A percentile compares a stretch with the other conserved stretches of the same genome.
Conservation (phyloP, 2,113 vertebrate genomes). For the Myodes glareolus region DNA sequence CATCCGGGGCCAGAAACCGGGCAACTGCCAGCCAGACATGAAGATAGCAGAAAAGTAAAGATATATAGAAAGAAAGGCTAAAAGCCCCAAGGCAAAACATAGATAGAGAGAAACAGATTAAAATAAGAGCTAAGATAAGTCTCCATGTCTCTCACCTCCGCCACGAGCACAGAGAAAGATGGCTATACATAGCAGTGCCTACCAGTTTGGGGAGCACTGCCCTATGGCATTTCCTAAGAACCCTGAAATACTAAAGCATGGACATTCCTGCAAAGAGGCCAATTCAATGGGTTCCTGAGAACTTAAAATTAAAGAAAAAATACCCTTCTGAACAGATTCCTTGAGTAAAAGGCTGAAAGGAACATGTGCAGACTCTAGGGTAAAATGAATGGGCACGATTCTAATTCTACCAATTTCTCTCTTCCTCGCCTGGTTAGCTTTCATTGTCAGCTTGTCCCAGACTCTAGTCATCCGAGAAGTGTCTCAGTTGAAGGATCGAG, state of each 20-base stretch:
- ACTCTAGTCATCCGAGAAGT: background rate
- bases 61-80: too few species aligned
- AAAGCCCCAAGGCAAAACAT: too few species aligned
- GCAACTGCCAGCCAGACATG: too few species aligned
- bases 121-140: too few species aligned
- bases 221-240: background rate
- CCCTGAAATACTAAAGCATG: background rate
- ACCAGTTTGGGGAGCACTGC: background rate
- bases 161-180: background rate
- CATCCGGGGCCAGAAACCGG: too few species aligned
- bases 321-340: background rate
- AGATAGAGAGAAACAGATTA: too few species aligned
- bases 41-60: too few species aligned
- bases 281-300: background rate
- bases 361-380: background rate
- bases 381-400: background rate
- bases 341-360: background rate
- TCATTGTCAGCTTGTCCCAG: background rate
- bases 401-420: background rate
- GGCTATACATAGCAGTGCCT: accelerated
- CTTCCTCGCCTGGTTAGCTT: background rate
- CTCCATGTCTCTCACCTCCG: too few species aligned
- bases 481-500: background rate
- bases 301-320: background rate
- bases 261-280: background rate